phyloP scores from a whole-genome alignment of 2,797 vertebrate species.

The Leptoclinus maculatus region DNA sequence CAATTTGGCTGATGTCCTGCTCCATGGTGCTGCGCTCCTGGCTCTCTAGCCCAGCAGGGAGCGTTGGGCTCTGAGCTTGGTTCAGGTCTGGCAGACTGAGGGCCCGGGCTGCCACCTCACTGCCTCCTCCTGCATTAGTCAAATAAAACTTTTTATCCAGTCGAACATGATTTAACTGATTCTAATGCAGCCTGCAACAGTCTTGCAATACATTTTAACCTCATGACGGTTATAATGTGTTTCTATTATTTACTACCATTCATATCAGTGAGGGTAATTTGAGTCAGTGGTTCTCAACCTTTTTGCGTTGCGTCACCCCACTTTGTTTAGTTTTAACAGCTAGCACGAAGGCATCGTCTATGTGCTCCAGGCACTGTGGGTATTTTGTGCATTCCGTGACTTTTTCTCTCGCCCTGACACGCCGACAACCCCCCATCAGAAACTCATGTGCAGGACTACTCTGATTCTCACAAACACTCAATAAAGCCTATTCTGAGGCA shows the following conservation, averaged over 20 bases:
- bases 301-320: background rate
- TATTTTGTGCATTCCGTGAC: background rate
- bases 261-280: background rate
- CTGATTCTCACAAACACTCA: background rate
- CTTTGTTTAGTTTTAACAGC: background rate
- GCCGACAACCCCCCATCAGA: no score
- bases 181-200: background rate
- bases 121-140: constrained; percentile 68
- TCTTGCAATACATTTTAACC: background rate
- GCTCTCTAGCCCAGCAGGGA: constrained; percentile 68
- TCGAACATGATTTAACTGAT: background rate
- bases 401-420: no score
- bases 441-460: no score
- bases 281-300: background rate
- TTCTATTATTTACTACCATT: background rate
- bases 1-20: constrained; percentile 75
- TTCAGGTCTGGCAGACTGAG: constrained; percentile 78
- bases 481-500: background rate
- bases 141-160: background rate
- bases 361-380: background rate
- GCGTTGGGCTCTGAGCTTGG: constrained; percentile 26
- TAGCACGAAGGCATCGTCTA: background rate
- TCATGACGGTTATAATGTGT: background rate
- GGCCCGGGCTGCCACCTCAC: constrained; percentile 78
- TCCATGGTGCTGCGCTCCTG: constrained; percentile 78